Percentiles rank a stretch among this genome's conserved stretches.
Evolutionary conservation across 2,888 invertebrate species (phyloP).

Genomic region (Temnothorax unifasciatus): DNA sequence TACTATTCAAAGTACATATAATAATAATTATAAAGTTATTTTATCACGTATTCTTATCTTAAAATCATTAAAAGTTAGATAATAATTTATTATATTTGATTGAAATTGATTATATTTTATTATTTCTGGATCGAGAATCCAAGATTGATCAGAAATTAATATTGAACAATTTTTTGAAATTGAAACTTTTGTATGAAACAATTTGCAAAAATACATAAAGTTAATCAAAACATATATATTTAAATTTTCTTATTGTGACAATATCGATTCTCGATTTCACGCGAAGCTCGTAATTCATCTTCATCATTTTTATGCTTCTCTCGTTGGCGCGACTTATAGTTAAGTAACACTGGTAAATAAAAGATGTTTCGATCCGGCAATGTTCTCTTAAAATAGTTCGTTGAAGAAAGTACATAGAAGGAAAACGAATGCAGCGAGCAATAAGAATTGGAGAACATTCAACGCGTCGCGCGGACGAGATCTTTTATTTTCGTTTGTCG

Average conservation of each 20-base stretch:
- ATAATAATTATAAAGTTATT: no score
- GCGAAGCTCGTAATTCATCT: background rate
- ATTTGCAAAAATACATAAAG: background rate
- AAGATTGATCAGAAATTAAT: background rate
- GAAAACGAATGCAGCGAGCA: conserved; percentile 19
- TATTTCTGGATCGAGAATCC: background rate
- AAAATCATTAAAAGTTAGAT: no score
- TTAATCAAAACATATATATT: background rate
- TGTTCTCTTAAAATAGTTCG: conserved; percentile 17
- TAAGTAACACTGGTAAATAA: background rate
- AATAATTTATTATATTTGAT: no score
- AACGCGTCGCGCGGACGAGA: background rate
- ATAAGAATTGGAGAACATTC: background rate
- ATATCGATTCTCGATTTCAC: background rate
- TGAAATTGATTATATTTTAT: no score
- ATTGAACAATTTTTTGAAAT: background rate
- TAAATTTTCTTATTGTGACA: background rate
- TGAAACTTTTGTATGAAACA: background rate
- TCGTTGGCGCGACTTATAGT: no score
- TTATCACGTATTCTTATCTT: no score
- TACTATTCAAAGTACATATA: no score
- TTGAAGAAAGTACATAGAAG: background rate
- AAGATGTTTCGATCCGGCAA: background rate
- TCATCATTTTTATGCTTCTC: background rate
- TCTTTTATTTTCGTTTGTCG: background rate